Conservation (phyloP, 2,888 invertebrate species). For the Vannuccia rotundouncinata region DNA sequence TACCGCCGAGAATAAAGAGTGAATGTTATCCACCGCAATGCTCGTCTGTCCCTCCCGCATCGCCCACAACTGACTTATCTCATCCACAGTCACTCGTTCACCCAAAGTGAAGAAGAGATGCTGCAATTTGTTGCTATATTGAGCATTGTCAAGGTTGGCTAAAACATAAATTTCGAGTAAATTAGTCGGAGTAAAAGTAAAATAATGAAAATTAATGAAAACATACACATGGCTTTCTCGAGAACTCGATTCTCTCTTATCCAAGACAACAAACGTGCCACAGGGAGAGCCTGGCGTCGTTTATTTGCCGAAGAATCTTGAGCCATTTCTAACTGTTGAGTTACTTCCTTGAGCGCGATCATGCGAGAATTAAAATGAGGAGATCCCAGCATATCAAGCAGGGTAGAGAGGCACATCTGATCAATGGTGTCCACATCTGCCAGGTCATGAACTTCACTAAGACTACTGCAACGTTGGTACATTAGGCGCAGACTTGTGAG, state of each 20-base stretch:
- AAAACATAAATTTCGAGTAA: not conserved
- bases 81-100: not conserved
- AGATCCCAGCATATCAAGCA: slow-evolving; percentile 58
- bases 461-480: slow-evolving; percentile 53
- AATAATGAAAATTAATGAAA: not conserved
- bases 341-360: slow-evolving; percentile 59
- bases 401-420: slow-evolving; percentile 53
- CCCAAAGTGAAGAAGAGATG: not conserved
- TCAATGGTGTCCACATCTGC: slow-evolving; percentile 53
- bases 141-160: not conserved
- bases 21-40: slow-evolving; percentile 59
- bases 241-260: not conserved
- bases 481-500: slow-evolving; percentile 56
- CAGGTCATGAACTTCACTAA: slow-evolving; percentile 44
- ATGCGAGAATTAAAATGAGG: slow-evolving; percentile 59
- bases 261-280: not conserved
- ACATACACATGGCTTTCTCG: not conserved
- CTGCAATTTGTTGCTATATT: not conserved
- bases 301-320: not conserved
- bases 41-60: slow-evolving; percentile 57
- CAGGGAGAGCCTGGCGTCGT: not conserved
- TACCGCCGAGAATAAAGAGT: slow-evolving; percentile 57
- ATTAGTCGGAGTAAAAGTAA: not conserved
- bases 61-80: not conserved
- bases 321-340: not conserved